These are phyloP conservation scores for Chelonoidis abingdonii DNA, from an alignment of 2,113 vertebrate species.

Conservation along the genomic window DNA sequence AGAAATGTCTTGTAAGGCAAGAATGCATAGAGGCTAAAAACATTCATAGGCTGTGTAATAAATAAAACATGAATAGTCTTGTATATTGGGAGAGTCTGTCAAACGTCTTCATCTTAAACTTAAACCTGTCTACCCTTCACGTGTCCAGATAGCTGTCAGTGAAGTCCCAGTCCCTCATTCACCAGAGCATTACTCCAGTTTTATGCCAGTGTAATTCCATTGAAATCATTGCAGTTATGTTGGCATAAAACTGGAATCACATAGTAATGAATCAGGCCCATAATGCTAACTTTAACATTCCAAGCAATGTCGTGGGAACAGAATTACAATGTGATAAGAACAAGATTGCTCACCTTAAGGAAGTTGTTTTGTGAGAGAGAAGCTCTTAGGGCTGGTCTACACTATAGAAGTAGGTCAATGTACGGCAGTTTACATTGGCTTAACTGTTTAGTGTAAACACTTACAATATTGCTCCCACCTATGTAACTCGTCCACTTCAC, in stretches of 20 bases:
- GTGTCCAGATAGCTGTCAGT: not conserved
- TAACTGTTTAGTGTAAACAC: too few species aligned
- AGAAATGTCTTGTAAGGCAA: not conserved
- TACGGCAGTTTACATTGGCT: too few species aligned
- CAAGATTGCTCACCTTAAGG: not conserved
- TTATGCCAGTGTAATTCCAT: not conserved
- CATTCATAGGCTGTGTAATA: not conserved
- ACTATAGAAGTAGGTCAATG: too few species aligned
- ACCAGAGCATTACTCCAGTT: not conserved
- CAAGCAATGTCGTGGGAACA: not conserved
- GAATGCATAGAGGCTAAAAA: not conserved
- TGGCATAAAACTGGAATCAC: not conserved
- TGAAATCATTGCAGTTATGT: not conserved
- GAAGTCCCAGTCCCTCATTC: not conserved
- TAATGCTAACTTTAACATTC: not conserved
- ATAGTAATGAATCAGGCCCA: not conserved
- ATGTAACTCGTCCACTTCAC: too few species aligned
- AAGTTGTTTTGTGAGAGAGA: not conserved
- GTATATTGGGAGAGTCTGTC: not conserved
- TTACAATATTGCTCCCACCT: too few species aligned
- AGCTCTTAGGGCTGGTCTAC: not conserved
- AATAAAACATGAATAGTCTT: not conserved
- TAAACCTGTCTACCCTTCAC: not conserved
- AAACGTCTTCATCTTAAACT: not conserved
- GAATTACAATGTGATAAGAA: not conserved